Base-by-base conservation (phyloP, 2,113 vertebrate species). In the Prietella phreatophila region DNA sequence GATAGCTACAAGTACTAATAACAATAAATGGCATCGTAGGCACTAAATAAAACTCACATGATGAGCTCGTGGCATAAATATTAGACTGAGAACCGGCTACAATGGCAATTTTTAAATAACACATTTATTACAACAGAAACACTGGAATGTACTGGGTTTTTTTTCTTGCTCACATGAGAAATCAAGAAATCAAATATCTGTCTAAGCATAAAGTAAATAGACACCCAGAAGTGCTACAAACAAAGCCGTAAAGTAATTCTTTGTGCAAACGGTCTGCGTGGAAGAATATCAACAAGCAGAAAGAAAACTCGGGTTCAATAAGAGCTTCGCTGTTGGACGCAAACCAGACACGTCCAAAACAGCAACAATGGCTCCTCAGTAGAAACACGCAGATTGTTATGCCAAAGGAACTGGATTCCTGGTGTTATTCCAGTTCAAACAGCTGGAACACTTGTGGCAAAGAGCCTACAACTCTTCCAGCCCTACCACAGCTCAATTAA, bases 351-450 rank as follows among this genome's bases (percentile, higher is more conserved):
- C 61, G 55, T 81, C 22, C 39, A 58, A n/a, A 65, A 85, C 82
- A 65, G 58, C 17, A 86, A 58, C 8, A n/a, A 47, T 84, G 65
- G 47, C 82, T 88, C 61, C 20, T 73, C 30, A 30, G 39, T 58
- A 75, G 76, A 88, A 83, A 63, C 73, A 63, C 53, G 84, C 61
- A 56, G 53, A 63, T 33, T 42, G 79, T 60, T 80, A 50, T 65
- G 69, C 84, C 81, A 81, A 63, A 84, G 55, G 71, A 86, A 69
- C 47, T 5, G 19, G 36, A 76, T 86, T 86, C 81, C 84, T 83
- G 87, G 84, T 84, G 85, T 47, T 30, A 19, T 78, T 86, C 89
- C 89, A 90, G 87, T 79, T 84, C 75, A 86, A 88, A 88, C 87
- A 88, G 88, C 53, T 86, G 89, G 11, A 75, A 84, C 71, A 88